A percentile compares a stretch with the other conserved stretches of the same genome.
Evolutionary conservation across 2,113 vertebrate species (phyloP).

Genomic region (Neolamprologus brichardi): DNA sequence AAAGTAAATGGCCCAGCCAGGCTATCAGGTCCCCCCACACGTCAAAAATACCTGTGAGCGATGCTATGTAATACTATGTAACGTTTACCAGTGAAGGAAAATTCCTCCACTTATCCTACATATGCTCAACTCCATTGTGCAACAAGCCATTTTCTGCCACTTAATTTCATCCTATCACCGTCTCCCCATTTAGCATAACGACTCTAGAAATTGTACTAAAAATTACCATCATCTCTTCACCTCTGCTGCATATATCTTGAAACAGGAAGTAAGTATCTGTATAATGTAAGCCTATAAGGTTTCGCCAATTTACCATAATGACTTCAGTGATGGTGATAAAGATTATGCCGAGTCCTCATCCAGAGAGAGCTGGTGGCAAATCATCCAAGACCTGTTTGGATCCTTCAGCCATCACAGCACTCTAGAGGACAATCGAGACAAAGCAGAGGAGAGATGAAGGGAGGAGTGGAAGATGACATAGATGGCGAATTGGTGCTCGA

Average conservation of each 20-base stretch:
- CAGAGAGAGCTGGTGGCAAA: conserved; percentile 26
- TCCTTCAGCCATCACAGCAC: conserved; percentile 18
- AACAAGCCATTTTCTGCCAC: background rate
- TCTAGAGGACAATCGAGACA: conserved; percentile 42
- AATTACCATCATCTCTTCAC: conserved; percentile 31
- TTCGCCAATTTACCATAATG: conserved; percentile 48
- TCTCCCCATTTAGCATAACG: conserved; percentile 33
- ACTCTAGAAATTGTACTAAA: conserved; percentile 34
- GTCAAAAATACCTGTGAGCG: background rate
- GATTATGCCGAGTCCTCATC: conserved; percentile 26
- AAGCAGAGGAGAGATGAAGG: conserved; percentile 10
- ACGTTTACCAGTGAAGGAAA: background rate
- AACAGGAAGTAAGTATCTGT: conserved; percentile 4
- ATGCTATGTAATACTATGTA: background rate
- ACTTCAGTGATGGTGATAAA: conserved; percentile 48
- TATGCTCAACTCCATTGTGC: conserved; percentile 1
- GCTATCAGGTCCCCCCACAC: background rate
- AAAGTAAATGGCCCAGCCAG: background rate
- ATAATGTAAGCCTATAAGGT: conserved; percentile 28
- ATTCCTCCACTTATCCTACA: background rate
- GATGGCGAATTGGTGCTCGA: conserved; percentile 15
- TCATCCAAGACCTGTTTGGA: conserved; percentile 29
- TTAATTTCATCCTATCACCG: conserved; percentile 5
- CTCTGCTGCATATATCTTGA: conserved; percentile 13
- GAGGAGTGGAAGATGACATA: conserved; percentile 2